Conservation (phyloP, 2,888 invertebrate genomes). For the Lithophane socia region DNA sequence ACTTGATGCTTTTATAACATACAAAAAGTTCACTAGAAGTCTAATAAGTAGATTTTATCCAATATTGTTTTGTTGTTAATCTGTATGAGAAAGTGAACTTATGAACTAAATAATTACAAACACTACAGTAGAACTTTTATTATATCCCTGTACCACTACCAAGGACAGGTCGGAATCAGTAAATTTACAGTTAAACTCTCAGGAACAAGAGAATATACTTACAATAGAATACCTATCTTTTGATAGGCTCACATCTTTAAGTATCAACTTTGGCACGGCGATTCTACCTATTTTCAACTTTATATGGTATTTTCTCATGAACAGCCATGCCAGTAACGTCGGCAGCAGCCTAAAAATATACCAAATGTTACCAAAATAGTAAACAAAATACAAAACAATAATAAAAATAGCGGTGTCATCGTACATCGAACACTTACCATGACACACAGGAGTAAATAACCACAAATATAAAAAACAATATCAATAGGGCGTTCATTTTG, state of each 20-base stretch:
- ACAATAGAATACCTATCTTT: conserved; percentile 95
- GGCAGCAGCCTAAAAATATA: conserved; percentile 93
- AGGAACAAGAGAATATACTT: conserved; percentile 77
- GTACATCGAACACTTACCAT: conserved; percentile 85
- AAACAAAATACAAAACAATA: conserved; percentile 78
- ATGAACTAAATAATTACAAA: background rate
- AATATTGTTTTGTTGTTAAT: background rate
- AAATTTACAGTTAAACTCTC: background rate
- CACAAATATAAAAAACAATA: conserved; percentile 81
- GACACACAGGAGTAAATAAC: conserved; percentile 91
- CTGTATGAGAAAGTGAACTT: background rate
- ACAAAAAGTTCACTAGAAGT: background rate
- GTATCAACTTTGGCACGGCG: conserved; percentile 94
- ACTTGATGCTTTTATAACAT: background rate
- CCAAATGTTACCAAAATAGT: conserved; percentile 69
- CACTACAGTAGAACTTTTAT: background rate
- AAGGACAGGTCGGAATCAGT: background rate
- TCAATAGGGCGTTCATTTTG: conserved; percentile 83
- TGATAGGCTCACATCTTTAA: conserved; percentile 95
- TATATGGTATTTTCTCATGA: conserved; percentile 94
- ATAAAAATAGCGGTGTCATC: conserved; percentile 74
- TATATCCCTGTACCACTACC: background rate
- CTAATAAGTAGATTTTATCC: background rate
- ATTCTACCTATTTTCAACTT: conserved; percentile 95
- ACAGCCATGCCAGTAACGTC: conserved; percentile 94